A percentile compares a stretch with the other conserved stretches of the same genome.
These are phyloP conservation scores for Agrochola macilenta DNA, from an alignment of 2,888 invertebrate genomes.

Conservation along the genomic window DNA sequence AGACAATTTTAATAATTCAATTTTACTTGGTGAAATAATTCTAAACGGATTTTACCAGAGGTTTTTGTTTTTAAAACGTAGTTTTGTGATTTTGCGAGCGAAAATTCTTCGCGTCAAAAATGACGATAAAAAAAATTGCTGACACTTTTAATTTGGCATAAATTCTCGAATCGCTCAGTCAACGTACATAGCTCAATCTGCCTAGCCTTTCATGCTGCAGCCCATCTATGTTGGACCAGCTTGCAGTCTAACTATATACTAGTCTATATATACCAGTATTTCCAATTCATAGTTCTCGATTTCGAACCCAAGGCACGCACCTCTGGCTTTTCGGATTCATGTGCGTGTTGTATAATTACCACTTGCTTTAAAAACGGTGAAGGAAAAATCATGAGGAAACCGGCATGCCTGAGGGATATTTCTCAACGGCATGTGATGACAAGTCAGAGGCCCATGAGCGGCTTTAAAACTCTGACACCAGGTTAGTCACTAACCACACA, in stretches of 20 bases:
- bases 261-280: no score
- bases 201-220: neutral
- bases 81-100: neutral
- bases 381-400: no score
- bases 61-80: neutral
- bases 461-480: no score
- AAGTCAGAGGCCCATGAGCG: no score
- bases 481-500: no score
- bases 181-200: neutral
- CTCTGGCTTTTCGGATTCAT: no score
- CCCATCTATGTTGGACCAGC: neutral
- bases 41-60: conserved; percentile 1
- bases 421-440: no score
- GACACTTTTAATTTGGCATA: neutral
- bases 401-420: no score
- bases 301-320: no score
- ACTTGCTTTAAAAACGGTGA: no score
- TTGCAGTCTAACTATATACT: neutral
- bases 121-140: neutral
- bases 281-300: no score
- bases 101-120: neutral
- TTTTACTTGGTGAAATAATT: conserved; percentile 17
- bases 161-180: neutral
- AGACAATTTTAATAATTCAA: conserved; percentile 5
- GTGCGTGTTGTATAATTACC: no score